Conservation (phyloP, 2,797 vertebrate species). For the Spinus olivaceus region DNA sequence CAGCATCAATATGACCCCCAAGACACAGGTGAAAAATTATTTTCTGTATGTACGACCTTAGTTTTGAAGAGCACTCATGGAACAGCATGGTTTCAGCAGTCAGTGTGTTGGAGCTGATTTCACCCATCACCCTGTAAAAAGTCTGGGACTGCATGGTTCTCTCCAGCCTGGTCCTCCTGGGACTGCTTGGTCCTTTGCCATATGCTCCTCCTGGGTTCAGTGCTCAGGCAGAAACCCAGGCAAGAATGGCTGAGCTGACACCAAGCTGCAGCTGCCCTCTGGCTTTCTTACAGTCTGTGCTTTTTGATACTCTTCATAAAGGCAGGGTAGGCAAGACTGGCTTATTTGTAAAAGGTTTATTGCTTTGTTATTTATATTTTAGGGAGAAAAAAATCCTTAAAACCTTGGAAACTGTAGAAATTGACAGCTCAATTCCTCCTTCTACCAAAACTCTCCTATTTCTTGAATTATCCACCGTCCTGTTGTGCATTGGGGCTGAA, state of each 20-base stretch:
- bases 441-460: not conserved
- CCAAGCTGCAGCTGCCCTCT: not conserved
- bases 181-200: not conserved
- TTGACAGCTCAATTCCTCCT: not conserved
- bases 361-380: not conserved
- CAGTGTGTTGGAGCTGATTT: not conserved
- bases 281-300: not conserved
- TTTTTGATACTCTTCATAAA: not conserved
- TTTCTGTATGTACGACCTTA: not conserved
- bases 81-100: not conserved
- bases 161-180: not conserved
- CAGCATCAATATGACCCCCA: not conserved
- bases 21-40: not conserved
- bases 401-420: not conserved
- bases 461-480: not conserved
- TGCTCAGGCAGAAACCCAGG: not conserved
- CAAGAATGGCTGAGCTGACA: not conserved
- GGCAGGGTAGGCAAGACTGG: not conserved
- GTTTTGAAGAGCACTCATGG: not conserved
- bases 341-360: not conserved
- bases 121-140: accelerated
- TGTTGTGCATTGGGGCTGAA: not conserved
- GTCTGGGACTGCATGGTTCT: not conserved
- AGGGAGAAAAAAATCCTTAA: not conserved
- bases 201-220: not conserved